These are phyloP conservation scores for Eulacestoma nigropectus DNA, from an alignment of 2,113 vertebrate species.

Conservation along the genomic window DNA sequence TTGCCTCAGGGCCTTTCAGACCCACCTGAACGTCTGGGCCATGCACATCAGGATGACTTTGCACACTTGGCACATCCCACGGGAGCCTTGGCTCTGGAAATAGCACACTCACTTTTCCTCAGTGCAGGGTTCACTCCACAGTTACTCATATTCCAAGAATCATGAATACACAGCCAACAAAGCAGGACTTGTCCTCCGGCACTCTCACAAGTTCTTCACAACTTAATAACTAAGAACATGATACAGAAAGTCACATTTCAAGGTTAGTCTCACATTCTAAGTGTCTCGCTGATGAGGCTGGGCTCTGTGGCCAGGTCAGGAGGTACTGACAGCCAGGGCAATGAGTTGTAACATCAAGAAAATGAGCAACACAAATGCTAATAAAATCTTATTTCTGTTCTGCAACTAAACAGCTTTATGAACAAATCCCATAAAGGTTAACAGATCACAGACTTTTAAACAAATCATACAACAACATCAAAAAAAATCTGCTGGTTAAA, in stretches of 20 bases:
- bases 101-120: neutral
- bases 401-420: neutral
- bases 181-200: neutral
- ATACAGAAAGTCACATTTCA: neutral
- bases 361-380: neutral
- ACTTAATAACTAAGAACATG: neutral
- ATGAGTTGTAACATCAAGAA: neutral
- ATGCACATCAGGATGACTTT: neutral
- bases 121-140: neutral
- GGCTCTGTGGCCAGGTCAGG: neutral
- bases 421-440: neutral
- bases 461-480: neutral
- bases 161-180: neutral
- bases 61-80: neutral
- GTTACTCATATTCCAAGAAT: neutral
- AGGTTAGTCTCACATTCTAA: neutral
- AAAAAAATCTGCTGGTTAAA: neutral
- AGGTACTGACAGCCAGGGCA: neutral
- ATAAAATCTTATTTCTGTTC: neutral
- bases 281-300: neutral
- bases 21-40: neutral
- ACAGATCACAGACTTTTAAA: neutral
- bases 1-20: neutral
- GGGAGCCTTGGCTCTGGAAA: neutral
- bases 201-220: fast-evolving